Percentiles rank a stretch among this genome's conserved stretches.
Evolutionary conservation across 2,797 vertebrate species (phyloP).

Genomic region (Sylvia borin): DNA sequence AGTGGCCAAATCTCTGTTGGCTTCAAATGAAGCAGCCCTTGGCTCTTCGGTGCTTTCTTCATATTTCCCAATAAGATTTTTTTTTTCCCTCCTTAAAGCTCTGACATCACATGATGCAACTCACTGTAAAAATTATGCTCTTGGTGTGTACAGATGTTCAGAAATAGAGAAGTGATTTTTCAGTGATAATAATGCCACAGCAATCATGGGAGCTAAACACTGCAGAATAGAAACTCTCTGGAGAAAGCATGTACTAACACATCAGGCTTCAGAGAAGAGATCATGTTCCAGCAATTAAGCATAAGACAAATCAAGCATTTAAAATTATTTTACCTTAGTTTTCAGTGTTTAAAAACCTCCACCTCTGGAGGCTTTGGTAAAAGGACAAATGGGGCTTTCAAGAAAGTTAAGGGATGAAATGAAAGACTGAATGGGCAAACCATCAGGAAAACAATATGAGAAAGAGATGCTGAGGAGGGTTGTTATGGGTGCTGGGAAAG

Average conservation of each 20-base stretch:
- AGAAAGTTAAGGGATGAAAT: neutral
- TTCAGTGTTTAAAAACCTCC: neutral
- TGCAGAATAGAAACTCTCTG: neutral
- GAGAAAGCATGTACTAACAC: neutral
- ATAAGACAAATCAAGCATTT: neutral
- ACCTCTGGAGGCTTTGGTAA: neutral
- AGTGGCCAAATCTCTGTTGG: neutral
- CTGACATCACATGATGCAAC: slow-evolving; percentile 70
- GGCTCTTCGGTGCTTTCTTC: neutral
- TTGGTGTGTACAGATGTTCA: neutral
- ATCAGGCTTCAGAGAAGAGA: neutral
- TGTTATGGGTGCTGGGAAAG: slow-evolving; percentile 18
- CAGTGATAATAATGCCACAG: neutral
- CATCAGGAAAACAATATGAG: neutral
- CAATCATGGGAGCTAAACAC: neutral
- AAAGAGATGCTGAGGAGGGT: neutral
- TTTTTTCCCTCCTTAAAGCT: slow-evolving; percentile 8
- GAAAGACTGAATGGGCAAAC: neutral
- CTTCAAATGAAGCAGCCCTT: neutral
- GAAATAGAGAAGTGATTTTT: neutral
- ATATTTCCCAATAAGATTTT: neutral
- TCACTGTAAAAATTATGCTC: slow-evolving; percentile 23
- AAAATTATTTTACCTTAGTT: neutral
- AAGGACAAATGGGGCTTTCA: neutral
- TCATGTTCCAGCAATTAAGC: neutral